Conservation (phyloP, 2,113 vertebrate genomes). For the human (Homo sapiens) region DNA sequence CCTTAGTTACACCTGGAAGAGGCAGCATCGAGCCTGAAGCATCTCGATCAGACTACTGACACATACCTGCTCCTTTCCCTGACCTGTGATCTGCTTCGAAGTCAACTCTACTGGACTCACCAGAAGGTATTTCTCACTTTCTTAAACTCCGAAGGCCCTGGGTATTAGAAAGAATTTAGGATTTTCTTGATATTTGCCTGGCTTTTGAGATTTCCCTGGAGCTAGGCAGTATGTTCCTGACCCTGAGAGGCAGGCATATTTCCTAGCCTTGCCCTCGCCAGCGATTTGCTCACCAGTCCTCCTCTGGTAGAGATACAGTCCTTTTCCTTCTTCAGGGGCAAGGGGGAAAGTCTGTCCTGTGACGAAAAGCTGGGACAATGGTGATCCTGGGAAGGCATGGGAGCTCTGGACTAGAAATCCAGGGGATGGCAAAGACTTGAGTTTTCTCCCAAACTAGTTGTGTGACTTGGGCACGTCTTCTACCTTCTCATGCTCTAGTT, state of each 20-base stretch:
- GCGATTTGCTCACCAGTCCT: not conserved
- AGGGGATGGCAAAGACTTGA: not conserved
- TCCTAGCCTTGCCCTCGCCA: not conserved
- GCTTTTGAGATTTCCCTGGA: conserved; percentile 9
- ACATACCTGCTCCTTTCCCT: conserved; percentile 81
- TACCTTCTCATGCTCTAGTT: not conserved
- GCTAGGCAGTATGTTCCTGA: not conserved
- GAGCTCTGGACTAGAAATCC: not conserved
- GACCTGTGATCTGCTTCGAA: conserved; percentile 84
- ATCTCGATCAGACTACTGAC: conserved; percentile 64
- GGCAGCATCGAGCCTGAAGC: conserved; percentile 80
- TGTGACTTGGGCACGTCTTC: not conserved
- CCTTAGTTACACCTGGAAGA: conserved; percentile 83
- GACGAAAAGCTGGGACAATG: not conserved
- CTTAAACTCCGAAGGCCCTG: not conserved
- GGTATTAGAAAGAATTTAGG: not conserved
- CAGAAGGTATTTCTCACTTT: conserved; percentile 80
- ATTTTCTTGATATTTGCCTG: not conserved
- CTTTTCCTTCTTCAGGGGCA: not conserved
- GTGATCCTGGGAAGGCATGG: not conserved
- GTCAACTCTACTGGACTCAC: conserved; percentile 84
- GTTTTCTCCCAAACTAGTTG: not conserved
- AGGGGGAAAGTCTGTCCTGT: not conserved
- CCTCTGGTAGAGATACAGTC: not conserved
- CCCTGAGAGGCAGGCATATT: not conserved